Percentiles rank a stretch among this genome's conserved stretches.
phyloP scores from a whole-genome alignment of 2,797 vertebrate genomes.

The Vipera latastei region DNA sequence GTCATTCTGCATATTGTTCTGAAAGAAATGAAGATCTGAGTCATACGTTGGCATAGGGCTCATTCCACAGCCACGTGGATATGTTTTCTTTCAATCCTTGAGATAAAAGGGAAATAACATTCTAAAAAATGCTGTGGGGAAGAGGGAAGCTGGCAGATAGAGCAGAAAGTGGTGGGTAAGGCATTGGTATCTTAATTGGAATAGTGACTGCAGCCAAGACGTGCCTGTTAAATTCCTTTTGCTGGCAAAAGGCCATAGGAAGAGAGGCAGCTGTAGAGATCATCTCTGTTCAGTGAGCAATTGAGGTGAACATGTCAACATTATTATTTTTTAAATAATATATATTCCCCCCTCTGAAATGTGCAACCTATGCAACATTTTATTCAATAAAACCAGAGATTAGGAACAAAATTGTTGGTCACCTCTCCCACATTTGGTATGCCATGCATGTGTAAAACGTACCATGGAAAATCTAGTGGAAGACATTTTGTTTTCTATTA shows the following conservation, averaged over 20 bases:
- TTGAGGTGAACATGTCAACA: neutral
- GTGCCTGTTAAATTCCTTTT: neutral
- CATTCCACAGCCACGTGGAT: neutral
- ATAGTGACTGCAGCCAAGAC: neutral
- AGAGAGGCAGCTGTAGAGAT: neutral
- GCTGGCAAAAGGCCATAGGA: neutral
- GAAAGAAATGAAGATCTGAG: neutral
- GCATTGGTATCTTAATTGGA: neutral
- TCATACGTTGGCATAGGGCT: neutral
- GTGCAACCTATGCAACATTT: neutral
- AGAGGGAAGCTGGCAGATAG: neutral
- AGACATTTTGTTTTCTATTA: neutral
- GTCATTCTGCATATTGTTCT: neutral
- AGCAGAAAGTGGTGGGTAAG: neutral
- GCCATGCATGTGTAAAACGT: neutral
- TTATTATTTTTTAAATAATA: neutral
- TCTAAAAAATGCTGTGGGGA: neutral
- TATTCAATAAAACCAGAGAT: neutral
- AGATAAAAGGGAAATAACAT: neutral
- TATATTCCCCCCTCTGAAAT: neutral
- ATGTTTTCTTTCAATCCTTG: neutral
- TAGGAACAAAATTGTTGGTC: neutral
- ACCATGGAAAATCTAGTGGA: neutral
- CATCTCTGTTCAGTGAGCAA: neutral
- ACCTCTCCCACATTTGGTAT: neutral